Evolutionary conservation across 2,888 invertebrate species (phyloP), one percentile per base, ranked within the genome.

Genomic region (Tiliacea aurago): DNA sequence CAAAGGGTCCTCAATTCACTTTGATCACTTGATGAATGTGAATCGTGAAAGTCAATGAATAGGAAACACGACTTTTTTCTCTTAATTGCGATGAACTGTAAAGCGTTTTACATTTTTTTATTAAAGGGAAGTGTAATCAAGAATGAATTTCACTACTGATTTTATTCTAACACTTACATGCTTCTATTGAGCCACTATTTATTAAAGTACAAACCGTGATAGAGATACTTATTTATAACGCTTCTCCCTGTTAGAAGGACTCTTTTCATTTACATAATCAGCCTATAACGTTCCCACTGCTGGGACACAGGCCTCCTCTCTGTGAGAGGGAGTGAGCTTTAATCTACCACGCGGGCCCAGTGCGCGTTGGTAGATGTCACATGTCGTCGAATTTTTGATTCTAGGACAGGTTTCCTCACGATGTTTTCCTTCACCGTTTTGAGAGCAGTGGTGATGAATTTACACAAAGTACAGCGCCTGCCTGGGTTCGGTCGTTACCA

Each of bases 1-100:
- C 85, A 86, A 86, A 84, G 73, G 79, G 49, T 69, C 23, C 59
- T 76, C 70, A 43, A 65, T 73, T 73, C 65, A 66, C 73, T 84
- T 84, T 86, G 85, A 85, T 84, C 83, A 61, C 75, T 80, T 73
- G 53, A 71, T 80, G 45, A 84, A 84, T 80, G 69, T 84, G 71
- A 66, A 75, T 79, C 78, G 75, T 70, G 71, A 76, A 75, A 80
- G 75, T 65, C 80, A 83, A 62, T 85, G 80, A 78, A 76, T 72
- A 80, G 80, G 83, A 76, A 85, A 72, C 62, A 49, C 47, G 58
- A 43, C 55, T 69, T 67, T 83, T 82, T 80, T 74, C 59, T 84
- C 20, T 66, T 72, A 59, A 74, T 72, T 71, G 59, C 62, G 41
- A 69, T 59, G 67, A 78, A 63, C 80, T 61, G 56, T 76, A 61